A percentile compares a stretch with the other conserved stretches of the same genome.
Evolutionary conservation across 2,888 invertebrate species (phyloP).

Genomic region (Noctua janthe): DNA sequence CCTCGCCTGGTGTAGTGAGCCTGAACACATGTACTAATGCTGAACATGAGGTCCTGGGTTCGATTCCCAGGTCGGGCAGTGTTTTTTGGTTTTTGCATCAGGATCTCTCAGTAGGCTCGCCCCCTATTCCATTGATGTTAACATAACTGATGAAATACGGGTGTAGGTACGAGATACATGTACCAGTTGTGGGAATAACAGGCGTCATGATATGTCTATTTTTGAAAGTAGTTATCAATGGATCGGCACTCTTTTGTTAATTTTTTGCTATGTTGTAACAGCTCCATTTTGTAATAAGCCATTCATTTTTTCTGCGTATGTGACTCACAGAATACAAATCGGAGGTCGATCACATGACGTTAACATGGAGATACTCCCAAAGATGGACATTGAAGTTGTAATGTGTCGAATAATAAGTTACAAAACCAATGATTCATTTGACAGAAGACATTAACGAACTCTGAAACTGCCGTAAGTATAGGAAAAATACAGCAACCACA

Average conservation of each 20-base stretch:
- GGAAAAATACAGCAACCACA: background rate
- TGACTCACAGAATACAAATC: conserved; percentile 24
- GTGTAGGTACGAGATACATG: background rate
- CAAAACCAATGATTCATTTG: conserved; percentile 24
- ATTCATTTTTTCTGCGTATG: background rate
- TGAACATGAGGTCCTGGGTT: background rate
- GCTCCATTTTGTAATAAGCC: conserved; percentile 2
- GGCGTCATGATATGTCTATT: background rate
- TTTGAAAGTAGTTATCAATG: background rate
- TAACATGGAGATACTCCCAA: conserved; percentile 22
- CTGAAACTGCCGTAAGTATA: background rate
- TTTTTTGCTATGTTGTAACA: background rate
- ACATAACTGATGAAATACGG: background rate
- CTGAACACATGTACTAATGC: background rate
- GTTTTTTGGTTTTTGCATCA: background rate
- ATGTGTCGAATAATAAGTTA: conserved; percentile 15
- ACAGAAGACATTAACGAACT: background rate
- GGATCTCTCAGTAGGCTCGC: background rate
- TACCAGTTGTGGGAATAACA: background rate
- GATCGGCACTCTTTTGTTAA: background rate
- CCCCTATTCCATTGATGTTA: background rate
- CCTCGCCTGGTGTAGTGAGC: background rate
- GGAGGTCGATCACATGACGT: conserved; percentile 16
- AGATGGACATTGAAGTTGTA: conserved; percentile 28
- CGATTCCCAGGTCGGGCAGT: background rate